Evolutionary conservation across 1,140 invertebrate species (phyloP).

Genomic region (Zaprionus inermis): DNA sequence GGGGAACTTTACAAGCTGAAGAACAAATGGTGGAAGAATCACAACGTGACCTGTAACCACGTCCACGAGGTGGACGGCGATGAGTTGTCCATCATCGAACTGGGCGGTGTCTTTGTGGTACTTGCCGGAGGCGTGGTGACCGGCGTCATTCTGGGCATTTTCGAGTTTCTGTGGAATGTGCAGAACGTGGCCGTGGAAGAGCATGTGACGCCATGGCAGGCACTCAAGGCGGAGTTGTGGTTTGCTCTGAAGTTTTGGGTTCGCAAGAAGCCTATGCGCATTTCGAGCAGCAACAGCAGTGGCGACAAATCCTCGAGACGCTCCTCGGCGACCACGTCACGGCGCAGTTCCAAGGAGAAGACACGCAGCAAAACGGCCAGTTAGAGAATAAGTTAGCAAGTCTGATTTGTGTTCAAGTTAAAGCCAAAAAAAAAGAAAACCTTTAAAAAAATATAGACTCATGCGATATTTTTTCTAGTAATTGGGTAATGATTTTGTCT

Average conservation of each 20-base stretch:
- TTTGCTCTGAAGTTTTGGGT: slow-evolving; percentile 88
- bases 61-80: slow-evolving; percentile 77
- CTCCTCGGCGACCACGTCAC: slow-evolving; percentile 68
- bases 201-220: slow-evolving; percentile 87
- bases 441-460: background rate
- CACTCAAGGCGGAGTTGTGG: slow-evolving; percentile 87
- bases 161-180: slow-evolving; percentile 95
- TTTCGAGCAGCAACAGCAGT: slow-evolving; percentile 71
- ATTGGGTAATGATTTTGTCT: slow-evolving; percentile 25
- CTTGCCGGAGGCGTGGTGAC: slow-evolving; percentile 87
- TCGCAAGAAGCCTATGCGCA: slow-evolving; percentile 87
- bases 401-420: slow-evolving; percentile 15
- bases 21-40: slow-evolving; percentile 93
- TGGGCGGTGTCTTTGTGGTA: slow-evolving; percentile 90
- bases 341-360: slow-evolving; percentile 71
- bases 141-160: slow-evolving; percentile 88
- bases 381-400: slow-evolving; percentile 24
- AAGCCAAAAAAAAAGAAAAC: slow-evolving; percentile 20
- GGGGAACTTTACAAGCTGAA: slow-evolving; percentile 92
- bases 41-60: slow-evolving; percentile 69
- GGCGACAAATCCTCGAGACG: slow-evolving; percentile 74
- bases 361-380: slow-evolving; percentile 65
- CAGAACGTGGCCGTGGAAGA: slow-evolving; percentile 91
- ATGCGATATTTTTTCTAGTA: background rate
- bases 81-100: slow-evolving; percentile 87